These are phyloP conservation scores for Acomys russatus DNA, from an alignment of 2,797 vertebrate genomes.

Conservation along the genomic window DNA sequence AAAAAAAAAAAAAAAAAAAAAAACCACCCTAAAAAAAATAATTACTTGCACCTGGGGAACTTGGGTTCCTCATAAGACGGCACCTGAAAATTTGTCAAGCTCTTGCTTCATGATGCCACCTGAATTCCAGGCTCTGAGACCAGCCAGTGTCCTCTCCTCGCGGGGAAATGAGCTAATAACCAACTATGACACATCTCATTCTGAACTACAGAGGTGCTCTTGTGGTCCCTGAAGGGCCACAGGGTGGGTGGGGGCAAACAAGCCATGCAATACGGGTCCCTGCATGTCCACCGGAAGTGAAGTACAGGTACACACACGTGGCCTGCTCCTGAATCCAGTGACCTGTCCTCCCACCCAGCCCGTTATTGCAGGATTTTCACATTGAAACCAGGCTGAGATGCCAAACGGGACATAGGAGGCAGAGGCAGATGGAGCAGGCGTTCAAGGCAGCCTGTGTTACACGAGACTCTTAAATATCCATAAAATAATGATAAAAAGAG, in stretches of 20 bases:
- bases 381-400: not conserved
- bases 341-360: not conserved
- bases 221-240: not conserved
- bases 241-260: not conserved
- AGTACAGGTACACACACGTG: accelerated
- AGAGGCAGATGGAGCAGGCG: not conserved
- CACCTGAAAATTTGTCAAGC: not conserved
- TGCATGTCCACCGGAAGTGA: accelerated
- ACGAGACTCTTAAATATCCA: not conserved
- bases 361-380: not conserved
- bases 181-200: accelerated
- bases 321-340: too few species aligned
- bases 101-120: not conserved
- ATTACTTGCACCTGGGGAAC: not conserved
- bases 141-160: accelerated
- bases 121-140: not conserved
- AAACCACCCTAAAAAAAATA: too few species aligned
- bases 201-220: not conserved
- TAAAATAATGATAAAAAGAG: not conserved
- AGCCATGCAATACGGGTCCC: not conserved
- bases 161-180: not conserved
- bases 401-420: not conserved
- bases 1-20: too few species aligned
- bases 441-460: not conserved
- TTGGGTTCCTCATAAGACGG: not conserved